Base-by-base conservation (phyloP, 1,140 invertebrate species). In the Chelonus insularis region DNA sequence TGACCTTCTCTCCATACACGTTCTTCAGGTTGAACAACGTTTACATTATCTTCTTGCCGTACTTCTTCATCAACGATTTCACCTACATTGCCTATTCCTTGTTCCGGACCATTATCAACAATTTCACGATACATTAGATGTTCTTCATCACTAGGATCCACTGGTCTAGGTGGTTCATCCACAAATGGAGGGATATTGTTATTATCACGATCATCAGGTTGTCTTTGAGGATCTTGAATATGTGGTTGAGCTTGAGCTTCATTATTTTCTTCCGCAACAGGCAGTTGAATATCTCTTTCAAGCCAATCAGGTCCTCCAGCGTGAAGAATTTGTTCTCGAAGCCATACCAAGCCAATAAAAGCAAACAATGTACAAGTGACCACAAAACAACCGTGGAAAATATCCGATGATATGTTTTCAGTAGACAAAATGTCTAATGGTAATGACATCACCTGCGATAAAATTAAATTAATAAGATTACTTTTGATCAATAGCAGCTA, bases 321-420 rank as follows among this genome's bases (percentile, higher is more conserved):
- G 79, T 97, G 94, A 62, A 99, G 86, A 65, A 99, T 98, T 80
- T 99, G 97, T 81, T 99, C 97, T 63, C 97, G 81, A 11, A 99
- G 82, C 97, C 97, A 99, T 0, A 99, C 94, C 1, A 98, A 77
- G 50, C 95, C 95, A 69, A 99, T 97, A 72, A 99, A 99, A 1
- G 95, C 93, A 76, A 97, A 94, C 23, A 99, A 80, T 1, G 97
- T 98, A 75, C 97, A 97, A 1, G 92, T 93, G 6, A 99, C 95
- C 25, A 99, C 96, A 81, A 98, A 93, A 77, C 93, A 96, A 2
- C 97, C 97, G 68, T 97, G 94, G 76, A 98, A 94, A 60, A 95
- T 92, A 80, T 99, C 96, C 16, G 93, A 89, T 0, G 92, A 88
- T 32, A 98, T 78, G 78, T 98, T 97, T 67, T 98, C 95, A 74